phyloP scores from a whole-genome alignment of 2,888 invertebrate genomes.

The Drosophila meridiana region DNA sequence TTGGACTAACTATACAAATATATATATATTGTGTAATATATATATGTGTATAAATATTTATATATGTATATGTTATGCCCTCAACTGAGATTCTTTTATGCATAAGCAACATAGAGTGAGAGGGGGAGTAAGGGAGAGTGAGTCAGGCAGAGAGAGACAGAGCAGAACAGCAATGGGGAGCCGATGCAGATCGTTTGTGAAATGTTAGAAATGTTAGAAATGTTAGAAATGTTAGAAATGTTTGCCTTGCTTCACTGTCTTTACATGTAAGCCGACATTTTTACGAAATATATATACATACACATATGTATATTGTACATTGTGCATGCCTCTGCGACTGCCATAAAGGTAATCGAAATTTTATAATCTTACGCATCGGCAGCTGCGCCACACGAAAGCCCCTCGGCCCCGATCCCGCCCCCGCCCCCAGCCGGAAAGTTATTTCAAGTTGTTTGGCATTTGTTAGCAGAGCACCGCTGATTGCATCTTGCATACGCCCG shows the following conservation, averaged over 20 bases:
- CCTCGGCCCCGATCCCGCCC: not conserved
- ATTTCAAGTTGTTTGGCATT: slow-evolving; percentile 11
- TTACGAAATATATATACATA: slow-evolving; percentile 13
- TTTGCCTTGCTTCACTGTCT: slow-evolving; percentile 19
- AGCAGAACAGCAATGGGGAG: not conserved
- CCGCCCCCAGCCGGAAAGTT: not conserved
- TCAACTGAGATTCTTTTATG: not conserved
- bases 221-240: not conserved
- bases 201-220: not conserved
- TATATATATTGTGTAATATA: not conserved
- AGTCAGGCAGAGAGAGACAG: not conserved
- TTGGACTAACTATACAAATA: no score
- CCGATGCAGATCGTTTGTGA: not conserved
- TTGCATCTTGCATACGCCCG: not conserved
- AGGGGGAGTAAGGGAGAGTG: not conserved
- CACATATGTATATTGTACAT: not conserved
- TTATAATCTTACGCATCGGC: slow-evolving; percentile 42
- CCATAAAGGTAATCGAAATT: slow-evolving; percentile 58
- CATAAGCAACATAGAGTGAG: not conserved
- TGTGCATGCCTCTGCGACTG: slow-evolving; percentile 2
- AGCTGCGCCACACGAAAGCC: slow-evolving; percentile 14
- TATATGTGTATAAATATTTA: not conserved
- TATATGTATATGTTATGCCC: not conserved
- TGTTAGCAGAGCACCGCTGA: slow-evolving; percentile 16
- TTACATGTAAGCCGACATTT: slow-evolving; percentile 27